Evolutionary conservation across 2,113 vertebrate genomes (phyloP).

Genomic region (Papio anubis): DNA sequence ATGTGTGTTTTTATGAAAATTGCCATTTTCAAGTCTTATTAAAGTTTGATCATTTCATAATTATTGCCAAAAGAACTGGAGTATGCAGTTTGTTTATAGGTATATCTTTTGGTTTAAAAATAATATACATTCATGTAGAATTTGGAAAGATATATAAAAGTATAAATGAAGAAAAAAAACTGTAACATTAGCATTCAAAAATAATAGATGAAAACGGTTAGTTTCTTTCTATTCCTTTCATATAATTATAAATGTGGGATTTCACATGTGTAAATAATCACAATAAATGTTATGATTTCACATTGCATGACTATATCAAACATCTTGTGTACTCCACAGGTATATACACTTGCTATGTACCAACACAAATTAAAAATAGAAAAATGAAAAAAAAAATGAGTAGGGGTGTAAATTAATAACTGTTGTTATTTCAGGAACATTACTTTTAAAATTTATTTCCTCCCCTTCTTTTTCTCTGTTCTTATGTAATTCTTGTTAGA

Average conservation of each 20-base stretch:
- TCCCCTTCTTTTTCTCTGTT: not conserved
- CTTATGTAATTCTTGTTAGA: not conserved
- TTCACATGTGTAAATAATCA: not conserved
- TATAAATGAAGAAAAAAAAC: not conserved
- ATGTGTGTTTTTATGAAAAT: not conserved
- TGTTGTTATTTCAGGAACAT: constrained; percentile 34
- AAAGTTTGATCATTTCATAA: not conserved
- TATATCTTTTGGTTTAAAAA: constrained; percentile 21
- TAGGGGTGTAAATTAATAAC: not conserved
- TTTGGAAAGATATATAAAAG: not conserved
- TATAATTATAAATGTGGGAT: not conserved
- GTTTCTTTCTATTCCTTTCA: not conserved
- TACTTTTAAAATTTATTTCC: not conserved
- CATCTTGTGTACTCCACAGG: no score
- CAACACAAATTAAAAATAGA: no score
- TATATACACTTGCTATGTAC: no score
- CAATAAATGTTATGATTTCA: no score
- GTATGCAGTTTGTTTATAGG: not conserved
- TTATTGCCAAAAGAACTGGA: not conserved
- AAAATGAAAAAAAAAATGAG: no score
- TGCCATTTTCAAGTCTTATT: not conserved
- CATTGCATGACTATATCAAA: no score
- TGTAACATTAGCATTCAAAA: not conserved
- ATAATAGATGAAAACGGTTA: not conserved
- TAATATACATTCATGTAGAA: not conserved